These are phyloP conservation scores for Rhegmatorhina hoffmannsi DNA, from an alignment of 2,113 vertebrate genomes.

Conservation along the genomic window DNA sequence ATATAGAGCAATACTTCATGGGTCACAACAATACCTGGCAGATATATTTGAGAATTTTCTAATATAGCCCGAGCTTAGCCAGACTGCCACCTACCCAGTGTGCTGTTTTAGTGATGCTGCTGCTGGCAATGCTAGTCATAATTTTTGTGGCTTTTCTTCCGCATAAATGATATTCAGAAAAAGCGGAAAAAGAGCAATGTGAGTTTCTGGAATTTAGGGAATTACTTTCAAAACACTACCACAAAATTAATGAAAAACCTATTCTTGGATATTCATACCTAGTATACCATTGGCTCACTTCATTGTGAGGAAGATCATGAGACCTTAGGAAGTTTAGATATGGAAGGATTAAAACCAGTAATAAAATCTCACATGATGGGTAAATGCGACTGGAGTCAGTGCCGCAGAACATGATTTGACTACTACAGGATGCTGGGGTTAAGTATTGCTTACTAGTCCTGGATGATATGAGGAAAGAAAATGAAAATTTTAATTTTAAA, in stretches of 20 bases:
- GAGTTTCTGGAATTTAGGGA: not conserved
- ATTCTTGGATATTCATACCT: not conserved
- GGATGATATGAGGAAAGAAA: not conserved
- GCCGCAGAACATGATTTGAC: not conserved
- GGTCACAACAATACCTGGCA: not conserved
- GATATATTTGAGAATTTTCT: not conserved
- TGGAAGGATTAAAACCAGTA: not conserved
- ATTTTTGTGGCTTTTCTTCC: not conserved
- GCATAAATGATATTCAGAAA: not conserved
- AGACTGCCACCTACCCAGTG: not conserved
- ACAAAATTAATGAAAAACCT: not conserved
- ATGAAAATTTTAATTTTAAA: not conserved
- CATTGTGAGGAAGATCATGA: not conserved
- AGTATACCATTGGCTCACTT: not conserved
- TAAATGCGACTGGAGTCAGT: not conserved
- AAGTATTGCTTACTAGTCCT: not conserved
- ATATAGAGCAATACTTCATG: not conserved
- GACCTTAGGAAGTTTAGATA: not conserved
- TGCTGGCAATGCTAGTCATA: not conserved
- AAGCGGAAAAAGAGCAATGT: not conserved
- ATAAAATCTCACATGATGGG: not conserved
- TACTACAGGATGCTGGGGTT: not conserved
- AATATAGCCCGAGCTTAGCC: not conserved
- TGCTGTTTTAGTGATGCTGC: not conserved
- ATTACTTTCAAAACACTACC: not conserved